Conservation (phyloP, 2,888 invertebrate species). For the Drosophila koepferae region DNA sequence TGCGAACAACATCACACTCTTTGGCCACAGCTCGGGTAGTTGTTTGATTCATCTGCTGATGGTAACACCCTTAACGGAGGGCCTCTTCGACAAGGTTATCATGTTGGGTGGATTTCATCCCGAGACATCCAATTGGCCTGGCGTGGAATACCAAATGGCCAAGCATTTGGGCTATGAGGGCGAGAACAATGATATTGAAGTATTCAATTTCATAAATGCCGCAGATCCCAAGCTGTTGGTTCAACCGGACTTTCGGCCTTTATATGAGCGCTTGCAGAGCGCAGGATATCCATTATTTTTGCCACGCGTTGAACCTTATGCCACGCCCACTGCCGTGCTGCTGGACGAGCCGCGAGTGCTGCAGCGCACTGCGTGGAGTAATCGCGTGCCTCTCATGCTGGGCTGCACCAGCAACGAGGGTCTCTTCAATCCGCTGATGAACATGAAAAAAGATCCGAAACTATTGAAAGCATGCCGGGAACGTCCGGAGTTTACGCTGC, state of each 20-base stretch:
- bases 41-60: conserved; percentile 83
- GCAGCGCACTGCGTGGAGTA: conserved; percentile 78
- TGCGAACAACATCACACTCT: conserved; percentile 85
- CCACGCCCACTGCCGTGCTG: conserved; percentile 65
- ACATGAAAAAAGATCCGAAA: conserved; percentile 9
- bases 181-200: conserved; percentile 68
- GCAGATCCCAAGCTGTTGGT: conserved; percentile 59
- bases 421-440: neutral
- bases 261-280: conserved; percentile 45
- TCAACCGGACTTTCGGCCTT: conserved; percentile 41
- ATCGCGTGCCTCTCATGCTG: conserved; percentile 78
- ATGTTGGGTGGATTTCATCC: conserved; percentile 72
- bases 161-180: conserved; percentile 77
- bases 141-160: conserved; percentile 72
- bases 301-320: conserved; percentile 78
- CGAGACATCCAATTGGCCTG: conserved; percentile 45
- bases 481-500: conserved; percentile 41
- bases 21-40: conserved; percentile 86
- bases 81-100: conserved; percentile 82
- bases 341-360: conserved; percentile 70
- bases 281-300: conserved; percentile 40
- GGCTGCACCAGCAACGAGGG: conserved; percentile 81
- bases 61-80: conserved; percentile 84
- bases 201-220: conserved; percentile 56
- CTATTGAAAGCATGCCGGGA: conserved; percentile 15